Evolutionary conservation across 1,140 invertebrate species (phyloP), one percentile per base, ranked within the genome.

Genomic region (Eciton burchellii): DNA sequence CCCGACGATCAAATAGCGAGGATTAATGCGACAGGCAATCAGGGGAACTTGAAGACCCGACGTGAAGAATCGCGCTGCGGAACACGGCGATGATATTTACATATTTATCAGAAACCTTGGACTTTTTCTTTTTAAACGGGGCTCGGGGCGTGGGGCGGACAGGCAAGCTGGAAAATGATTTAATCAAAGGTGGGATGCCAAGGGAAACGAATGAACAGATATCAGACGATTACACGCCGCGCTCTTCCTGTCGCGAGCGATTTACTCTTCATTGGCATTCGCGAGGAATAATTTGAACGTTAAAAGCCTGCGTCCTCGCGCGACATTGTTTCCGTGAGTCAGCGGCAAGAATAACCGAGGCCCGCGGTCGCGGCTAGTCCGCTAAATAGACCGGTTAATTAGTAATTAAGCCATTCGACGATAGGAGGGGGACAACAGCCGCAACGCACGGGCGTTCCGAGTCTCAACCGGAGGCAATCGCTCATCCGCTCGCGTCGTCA

Each of bases 331-430:
- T 41, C 5, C 41, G 24, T 56, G 49, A 68, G 16, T 77, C 62
- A 68, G 16, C 9, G n/a, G 9, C 8, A 43, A 62, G 41, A 79
- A 45, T 79, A 70, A 56, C 12, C n/a, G 41, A 19, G 21, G 8
- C 45, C 35, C 29, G 35, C n/a, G n/a, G 14, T 56, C 56, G 19
- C 52, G 26, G 21, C 35, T 16, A 12, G 49, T 66, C 0, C 9
- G 24, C 24, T 79, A 79, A 79, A 29, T 68, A 70, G 41, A 79
- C 49, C 74, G 49, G 49, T 79, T 70, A 79, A 79, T 56, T 54
- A 56, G 5, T 77, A 56, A 77, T 79, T 79, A 79, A 68, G 24
- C 21, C 14, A 29, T 63, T 65, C 54, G 63, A 41, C 19, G 26
- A 29, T 19, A 26, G 29, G n/a, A n/a, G 72, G 14, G 16, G 47